These are phyloP conservation scores for Esox masquinongy DNA, from an alignment of 2,797 vertebrate species.

Conservation along the genomic window DNA sequence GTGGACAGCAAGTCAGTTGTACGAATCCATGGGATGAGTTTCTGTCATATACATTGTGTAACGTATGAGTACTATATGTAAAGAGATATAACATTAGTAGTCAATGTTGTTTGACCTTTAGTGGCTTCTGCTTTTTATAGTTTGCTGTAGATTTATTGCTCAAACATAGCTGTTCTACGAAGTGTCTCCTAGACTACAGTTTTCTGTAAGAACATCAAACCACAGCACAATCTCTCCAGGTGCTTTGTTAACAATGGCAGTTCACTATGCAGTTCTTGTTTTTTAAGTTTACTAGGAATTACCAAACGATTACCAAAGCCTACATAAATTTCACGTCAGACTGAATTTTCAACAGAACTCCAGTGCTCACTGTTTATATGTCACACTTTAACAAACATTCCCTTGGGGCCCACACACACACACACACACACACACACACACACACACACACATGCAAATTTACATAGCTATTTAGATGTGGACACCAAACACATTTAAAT, in stretches of 20 bases:
- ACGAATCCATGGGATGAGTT: not conserved
- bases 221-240: slow-evolving; percentile 33
- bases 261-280: slow-evolving; percentile 50
- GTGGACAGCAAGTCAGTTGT: not conserved
- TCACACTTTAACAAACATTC: slow-evolving; percentile 29
- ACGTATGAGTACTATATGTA: not conserved
- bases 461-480: not conserved
- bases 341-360: slow-evolving; percentile 31
- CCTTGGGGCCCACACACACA: slow-evolving; percentile 28
- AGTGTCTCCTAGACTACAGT: slow-evolving; percentile 26
- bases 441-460: slow-evolving; percentile 4
- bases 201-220: slow-evolving; percentile 52
- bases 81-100: not conserved
- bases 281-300: slow-evolving; percentile 66
- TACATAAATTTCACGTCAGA: slow-evolving; percentile 53
- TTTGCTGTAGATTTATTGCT: not conserved
- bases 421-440: slow-evolving; percentile 8
- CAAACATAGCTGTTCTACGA: not conserved
- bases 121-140: not conserved
- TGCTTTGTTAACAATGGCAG: slow-evolving; percentile 53
- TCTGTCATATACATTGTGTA: not conserved
- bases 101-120: not conserved
- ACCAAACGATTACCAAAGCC: slow-evolving; percentile 49
- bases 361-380: slow-evolving; percentile 60
- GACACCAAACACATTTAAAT: not conserved